Evolutionary conservation across 2,888 invertebrate genomes (phyloP).

Genomic region (Acleris literana): DNA sequence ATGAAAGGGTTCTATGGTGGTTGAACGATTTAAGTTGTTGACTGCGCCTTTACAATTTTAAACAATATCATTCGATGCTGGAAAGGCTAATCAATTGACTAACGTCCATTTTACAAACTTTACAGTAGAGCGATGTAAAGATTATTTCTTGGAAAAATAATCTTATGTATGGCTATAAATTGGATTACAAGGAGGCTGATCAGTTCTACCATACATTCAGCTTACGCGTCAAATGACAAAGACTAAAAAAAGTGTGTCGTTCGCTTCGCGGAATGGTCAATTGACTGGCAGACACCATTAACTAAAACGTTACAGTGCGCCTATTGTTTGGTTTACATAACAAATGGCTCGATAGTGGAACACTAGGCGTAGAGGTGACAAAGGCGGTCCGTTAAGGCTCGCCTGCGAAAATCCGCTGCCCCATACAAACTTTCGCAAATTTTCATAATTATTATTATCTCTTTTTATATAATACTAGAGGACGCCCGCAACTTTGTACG

Average conservation of each 20-base stretch:
- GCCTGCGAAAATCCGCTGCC: slow-evolving; percentile 15
- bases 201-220: not conserved
- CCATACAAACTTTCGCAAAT: slow-evolving; percentile 16
- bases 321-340: slow-evolving; percentile 70
- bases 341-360: slow-evolving; percentile 63
- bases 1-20: too few species aligned
- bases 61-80: too few species aligned
- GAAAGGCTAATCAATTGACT: too few species aligned
- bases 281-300: slow-evolving; percentile 53
- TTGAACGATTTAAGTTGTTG: too few species aligned
- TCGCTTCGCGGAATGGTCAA: slow-evolving; percentile 45
- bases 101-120: too few species aligned
- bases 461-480: too few species aligned
- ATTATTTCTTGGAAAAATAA: too few species aligned
- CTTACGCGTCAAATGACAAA: slow-evolving; percentile 1
- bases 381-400: slow-evolving; percentile 55
- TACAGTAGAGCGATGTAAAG: too few species aligned
- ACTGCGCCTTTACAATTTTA: too few species aligned
- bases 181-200: too few species aligned
- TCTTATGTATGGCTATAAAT: too few species aligned
- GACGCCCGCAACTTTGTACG: too few species aligned
- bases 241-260: slow-evolving; percentile 50
- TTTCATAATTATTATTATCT: not conserved
- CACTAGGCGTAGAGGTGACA: slow-evolving; percentile 53
- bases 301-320: slow-evolving; percentile 53